Base-by-base conservation (phyloP, 1,140 invertebrate species). In the Vollenhovia emeryi region DNA sequence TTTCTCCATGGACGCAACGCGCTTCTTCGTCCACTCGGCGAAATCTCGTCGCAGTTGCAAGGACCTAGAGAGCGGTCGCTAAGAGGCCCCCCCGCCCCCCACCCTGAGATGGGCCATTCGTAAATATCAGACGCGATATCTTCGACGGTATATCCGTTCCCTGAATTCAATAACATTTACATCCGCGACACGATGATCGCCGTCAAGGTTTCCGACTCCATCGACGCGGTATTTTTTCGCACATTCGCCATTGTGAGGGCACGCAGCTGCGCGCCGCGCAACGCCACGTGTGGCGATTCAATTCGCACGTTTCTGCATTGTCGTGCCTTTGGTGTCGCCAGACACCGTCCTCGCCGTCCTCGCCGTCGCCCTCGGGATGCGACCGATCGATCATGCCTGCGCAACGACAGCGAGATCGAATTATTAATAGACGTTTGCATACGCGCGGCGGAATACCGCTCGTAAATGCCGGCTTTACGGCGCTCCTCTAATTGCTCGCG, bases 281-380 rank as follows among this genome's bases (percentile, higher is more conserved):
- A 30, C 33, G 21, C 36, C 45, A 71, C 75, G 50, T 33, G 43
- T 64, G 68, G 60, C 75, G 62, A 89, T 87, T 88, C 40, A 88
- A 86, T 89, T 86, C 62, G 57, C 87, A 86, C 71, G 24, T 83
- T 88, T 43, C 59, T 73, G 21, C 64, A 83, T 59, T 59, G 83
- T 76, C 45, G 40, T 36, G 2, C 24, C 45, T 21, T 74, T 8
- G 33, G 13, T 8, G 27, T 45, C 15, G 30, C 15, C n/a, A 66
- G 60, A 36, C n/a, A n/a, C 30, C 13, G 60, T 36, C 62, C 33
- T 40, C 62, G 9, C 40, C n/a, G 27, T 74, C n/a, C 9, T 9
- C 60, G 36, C 18, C 55, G 48, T 18, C 45, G 40, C 68, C 79
- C 68, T 30, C 55, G 45, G 60, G 27, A 87, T 83, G 18, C 21